Percentiles rank a stretch among this genome's conserved stretches.
These are phyloP conservation scores for Leptoclinus maculatus DNA, from an alignment of 2,797 vertebrate genomes.

Conservation along the genomic window DNA sequence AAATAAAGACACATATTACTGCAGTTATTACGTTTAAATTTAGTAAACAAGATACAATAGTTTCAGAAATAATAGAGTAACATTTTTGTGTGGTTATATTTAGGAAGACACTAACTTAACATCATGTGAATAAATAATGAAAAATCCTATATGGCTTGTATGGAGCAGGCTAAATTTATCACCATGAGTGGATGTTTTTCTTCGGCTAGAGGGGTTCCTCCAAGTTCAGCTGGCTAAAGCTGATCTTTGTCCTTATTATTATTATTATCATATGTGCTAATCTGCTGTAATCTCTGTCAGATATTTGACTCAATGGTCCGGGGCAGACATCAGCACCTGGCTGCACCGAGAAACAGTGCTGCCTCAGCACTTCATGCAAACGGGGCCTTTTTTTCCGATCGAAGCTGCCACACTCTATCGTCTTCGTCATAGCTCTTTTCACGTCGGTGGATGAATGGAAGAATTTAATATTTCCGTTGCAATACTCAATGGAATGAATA, in stretches of 20 bases:
- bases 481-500: slow-evolving; percentile 54
- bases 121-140: slow-evolving; percentile 50
- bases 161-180: slow-evolving; percentile 43
- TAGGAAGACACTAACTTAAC: not conserved
- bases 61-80: not conserved
- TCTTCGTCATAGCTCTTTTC: slow-evolving; percentile 53
- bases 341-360: slow-evolving; percentile 48
- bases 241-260: slow-evolving; percentile 31
- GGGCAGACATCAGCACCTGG: slow-evolving; percentile 57
- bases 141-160: slow-evolving; percentile 29
- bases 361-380: slow-evolving; percentile 63
- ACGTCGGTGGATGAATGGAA: slow-evolving; percentile 39
- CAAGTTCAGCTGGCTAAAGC: slow-evolving; percentile 25
- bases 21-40: not conserved
- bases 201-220: not conserved
- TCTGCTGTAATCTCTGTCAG: slow-evolving; percentile 55
- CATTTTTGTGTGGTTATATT: not conserved
- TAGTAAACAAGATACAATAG: not conserved
- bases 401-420: slow-evolving; percentile 62
- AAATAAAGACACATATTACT: not conserved
- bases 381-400: slow-evolving; percentile 26
- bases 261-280: slow-evolving; percentile 46
- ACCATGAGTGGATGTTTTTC: slow-evolving; percentile 11
- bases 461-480: slow-evolving; percentile 55
- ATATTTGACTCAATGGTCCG: slow-evolving; percentile 47